phyloP scores from a whole-genome alignment of 2,113 vertebrate genomes.

The Archocentrus centrarchus region DNA sequence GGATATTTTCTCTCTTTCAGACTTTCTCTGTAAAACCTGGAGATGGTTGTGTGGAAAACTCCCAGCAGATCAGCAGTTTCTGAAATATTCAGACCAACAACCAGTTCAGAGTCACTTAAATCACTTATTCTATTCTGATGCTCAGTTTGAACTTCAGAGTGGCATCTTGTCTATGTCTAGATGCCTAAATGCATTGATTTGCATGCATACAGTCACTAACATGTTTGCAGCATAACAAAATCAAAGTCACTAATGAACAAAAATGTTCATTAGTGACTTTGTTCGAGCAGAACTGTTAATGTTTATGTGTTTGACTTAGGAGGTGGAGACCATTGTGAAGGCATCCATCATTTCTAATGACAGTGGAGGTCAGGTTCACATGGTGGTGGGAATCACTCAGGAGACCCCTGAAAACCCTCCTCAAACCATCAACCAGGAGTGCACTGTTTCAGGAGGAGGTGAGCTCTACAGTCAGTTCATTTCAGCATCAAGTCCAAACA shows the following conservation, averaged over 20 bases:
- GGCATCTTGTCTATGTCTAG: too few relatives aligned
- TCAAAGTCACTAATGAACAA: background rate
- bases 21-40: too few relatives aligned
- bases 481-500: background rate
- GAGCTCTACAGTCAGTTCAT: background rate
- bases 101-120: too few relatives aligned
- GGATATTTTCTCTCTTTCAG: too few relatives aligned
- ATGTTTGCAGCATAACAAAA: too few relatives aligned
- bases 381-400: conserved; percentile 65
- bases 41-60: too few relatives aligned
- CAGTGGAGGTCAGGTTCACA: conserved; percentile 47
- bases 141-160: too few relatives aligned
- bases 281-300: too few relatives aligned
- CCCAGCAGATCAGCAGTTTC: too few relatives aligned
- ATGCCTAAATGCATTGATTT: background rate
- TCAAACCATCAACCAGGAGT: conserved; percentile 54
- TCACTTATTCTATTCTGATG: too few relatives aligned
- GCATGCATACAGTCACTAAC: background rate
- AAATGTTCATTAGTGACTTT: too few relatives aligned
- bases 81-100: too few relatives aligned
- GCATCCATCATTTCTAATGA: conserved; percentile 69
- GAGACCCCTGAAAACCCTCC: conserved; percentile 17
- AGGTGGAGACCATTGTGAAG: conserved; percentile 66
- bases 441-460: conserved; percentile 56
- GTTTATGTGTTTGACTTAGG: conserved; percentile 62